Percentiles rank a stretch among this genome's conserved stretches.
Conservation (phyloP, 30 jellyfish, hydroid and myxozoan genomes). For the Mastigias papua region DNA sequence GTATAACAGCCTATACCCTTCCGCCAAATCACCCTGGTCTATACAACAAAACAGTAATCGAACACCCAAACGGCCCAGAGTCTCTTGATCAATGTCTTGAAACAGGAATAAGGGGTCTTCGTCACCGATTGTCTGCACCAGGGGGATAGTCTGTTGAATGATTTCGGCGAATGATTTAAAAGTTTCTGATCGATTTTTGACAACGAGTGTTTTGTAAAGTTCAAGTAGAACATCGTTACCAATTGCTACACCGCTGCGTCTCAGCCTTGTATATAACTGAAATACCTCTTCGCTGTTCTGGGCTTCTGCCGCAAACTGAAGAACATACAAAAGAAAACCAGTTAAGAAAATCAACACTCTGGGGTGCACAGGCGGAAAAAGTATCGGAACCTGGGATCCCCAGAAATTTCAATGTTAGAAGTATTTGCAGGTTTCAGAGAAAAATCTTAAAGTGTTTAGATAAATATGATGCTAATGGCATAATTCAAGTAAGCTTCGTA, state of each 20-base stretch:
- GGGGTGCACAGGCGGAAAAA: too few relatives aligned
- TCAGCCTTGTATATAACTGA: constrained; percentile 19
- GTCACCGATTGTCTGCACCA: constrained; percentile 22
- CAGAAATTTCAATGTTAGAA: too few relatives aligned
- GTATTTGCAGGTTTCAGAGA: too few relatives aligned
- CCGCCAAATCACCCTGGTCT: constrained; percentile 7
- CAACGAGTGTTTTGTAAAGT: constrained; percentile 12
- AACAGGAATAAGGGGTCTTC: not conserved
- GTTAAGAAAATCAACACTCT: not conserved
- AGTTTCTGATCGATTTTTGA: constrained; percentile 8
- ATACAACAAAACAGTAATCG: constrained; percentile 33
- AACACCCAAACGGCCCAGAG: constrained; percentile 79
- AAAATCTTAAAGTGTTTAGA: too few relatives aligned
- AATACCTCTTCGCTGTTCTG: constrained; percentile 21
- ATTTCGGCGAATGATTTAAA: constrained; percentile 2
- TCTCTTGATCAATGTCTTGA: constrained; percentile 43
- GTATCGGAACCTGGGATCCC: too few relatives aligned
- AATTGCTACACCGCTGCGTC: constrained; percentile 11
- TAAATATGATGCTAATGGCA: too few relatives aligned
- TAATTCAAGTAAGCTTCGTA: too few relatives aligned
- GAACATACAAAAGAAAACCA: not conserved
- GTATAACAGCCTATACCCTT: constrained; percentile 52
- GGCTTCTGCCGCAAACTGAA: constrained; percentile 42
- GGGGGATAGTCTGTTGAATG: constrained; percentile 21
- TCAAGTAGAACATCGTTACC: constrained; percentile 4